phyloP scores from a whole-genome alignment of 2,888 invertebrate genomes.

The Lepidochitona cinerea region DNA sequence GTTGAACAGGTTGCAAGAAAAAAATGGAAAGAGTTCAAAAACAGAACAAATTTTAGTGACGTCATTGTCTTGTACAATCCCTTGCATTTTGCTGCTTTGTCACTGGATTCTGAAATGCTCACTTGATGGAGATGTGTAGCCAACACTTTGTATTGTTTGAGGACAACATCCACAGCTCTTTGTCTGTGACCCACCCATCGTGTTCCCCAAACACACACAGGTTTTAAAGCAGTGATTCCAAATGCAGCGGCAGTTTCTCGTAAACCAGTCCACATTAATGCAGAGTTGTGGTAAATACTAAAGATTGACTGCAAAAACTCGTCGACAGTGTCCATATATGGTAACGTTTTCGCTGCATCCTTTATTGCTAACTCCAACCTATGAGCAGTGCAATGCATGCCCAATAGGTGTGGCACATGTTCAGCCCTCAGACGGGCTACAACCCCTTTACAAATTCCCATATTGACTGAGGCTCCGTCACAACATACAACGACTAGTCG shows the following conservation, averaged over 20 bases:
- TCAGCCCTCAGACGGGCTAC: neutral
- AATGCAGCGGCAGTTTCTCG: neutral
- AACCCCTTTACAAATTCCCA: neutral
- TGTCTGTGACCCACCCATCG: neutral
- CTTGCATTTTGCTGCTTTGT: neutral
- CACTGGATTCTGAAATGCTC: neutral
- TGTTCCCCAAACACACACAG: neutral
- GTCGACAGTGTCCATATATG: neutral
- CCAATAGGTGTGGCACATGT: neutral
- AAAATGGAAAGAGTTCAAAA: neutral
- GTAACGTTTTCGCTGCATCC: neutral
- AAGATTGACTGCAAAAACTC: neutral
- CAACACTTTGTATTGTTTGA: neutral
- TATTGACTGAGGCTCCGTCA: neutral
- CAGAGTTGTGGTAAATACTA: neutral
- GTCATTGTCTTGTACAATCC: neutral
- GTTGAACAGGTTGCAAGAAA: neutral
- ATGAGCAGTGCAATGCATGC: neutral
- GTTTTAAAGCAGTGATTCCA: neutral
- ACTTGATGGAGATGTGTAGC: neutral
- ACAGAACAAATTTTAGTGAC: neutral
- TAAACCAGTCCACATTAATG: neutral
- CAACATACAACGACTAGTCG: neutral
- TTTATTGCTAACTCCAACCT: neutral
- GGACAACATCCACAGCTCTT: neutral